A percentile compares a stretch with the other conserved stretches of the same genome.
Evolutionary conservation across 2,888 invertebrate species (phyloP).

Genomic region (Temnothorax rugatulus): DNA sequence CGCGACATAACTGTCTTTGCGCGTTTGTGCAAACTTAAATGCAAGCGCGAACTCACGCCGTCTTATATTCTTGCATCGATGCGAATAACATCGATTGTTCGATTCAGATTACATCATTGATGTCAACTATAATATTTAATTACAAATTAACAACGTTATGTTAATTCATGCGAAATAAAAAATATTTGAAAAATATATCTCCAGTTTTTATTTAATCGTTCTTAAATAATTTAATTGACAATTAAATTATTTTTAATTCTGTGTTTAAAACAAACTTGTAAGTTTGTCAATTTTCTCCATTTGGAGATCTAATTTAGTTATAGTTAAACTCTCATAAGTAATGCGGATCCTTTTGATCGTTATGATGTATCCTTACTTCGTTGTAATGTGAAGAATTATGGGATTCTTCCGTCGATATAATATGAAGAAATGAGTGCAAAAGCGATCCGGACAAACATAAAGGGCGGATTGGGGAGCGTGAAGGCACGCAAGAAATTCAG

Average conservation of each 20-base stretch:
- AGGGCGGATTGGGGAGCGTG: not conserved
- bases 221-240: not conserved
- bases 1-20: conserved; percentile 39
- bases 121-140: not conserved
- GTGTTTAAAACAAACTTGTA: not conserved
- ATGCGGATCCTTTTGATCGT: not conserved
- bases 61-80: not conserved
- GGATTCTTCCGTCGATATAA: not conserved
- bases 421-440: not conserved
- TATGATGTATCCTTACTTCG: not conserved
- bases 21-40: not conserved
- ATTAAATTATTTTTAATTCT: conserved; percentile 1
- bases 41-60: not conserved
- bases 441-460: not conserved
- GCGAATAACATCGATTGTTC: too few species aligned
- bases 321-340: not conserved
- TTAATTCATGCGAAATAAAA: conserved; percentile 4
- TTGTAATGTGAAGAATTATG: not conserved
- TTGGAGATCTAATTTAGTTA: not conserved
- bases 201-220: not conserved
- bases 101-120: not conserved
- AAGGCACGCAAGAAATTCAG: conserved; percentile 38
- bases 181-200: not conserved
- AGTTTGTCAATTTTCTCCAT: not conserved
- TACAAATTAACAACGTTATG: conserved; percentile 5